Evolutionary conservation across 1,140 invertebrate genomes (phyloP).

Genomic region (Ruditapes philippinarum): DNA sequence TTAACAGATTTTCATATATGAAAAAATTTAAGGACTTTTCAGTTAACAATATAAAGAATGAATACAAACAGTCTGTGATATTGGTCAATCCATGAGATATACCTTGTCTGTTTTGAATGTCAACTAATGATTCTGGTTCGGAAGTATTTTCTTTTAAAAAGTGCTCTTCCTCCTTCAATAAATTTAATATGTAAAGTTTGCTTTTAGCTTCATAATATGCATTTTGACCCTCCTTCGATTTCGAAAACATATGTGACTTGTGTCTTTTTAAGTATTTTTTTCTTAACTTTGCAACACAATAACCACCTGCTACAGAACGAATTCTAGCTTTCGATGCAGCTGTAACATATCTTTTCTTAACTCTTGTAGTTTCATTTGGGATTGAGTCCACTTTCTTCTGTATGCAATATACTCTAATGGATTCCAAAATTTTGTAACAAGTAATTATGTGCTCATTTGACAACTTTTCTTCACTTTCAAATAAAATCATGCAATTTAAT

Average conservation of each 20-base stretch:
- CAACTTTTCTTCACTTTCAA: neutral
- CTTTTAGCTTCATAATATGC: conserved; percentile 6
- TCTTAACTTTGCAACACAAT: neutral
- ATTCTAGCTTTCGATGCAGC: conserved; percentile 33
- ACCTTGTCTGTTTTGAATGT: neutral
- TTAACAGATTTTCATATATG: neutral
- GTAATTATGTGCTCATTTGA: conserved; percentile 29
- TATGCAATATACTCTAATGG: neutral
- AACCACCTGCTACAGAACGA: conserved; percentile 6
- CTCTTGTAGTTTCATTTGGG: neutral
- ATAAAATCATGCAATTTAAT: neutral
- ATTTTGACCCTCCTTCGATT: neutral
- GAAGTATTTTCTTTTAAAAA: neutral
- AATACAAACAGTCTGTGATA: neutral
- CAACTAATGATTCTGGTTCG: neutral
- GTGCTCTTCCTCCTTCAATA: neutral
- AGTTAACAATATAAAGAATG: neutral
- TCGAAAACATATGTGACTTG: neutral
- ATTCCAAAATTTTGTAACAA: conserved; percentile 6
- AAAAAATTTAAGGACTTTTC: neutral
- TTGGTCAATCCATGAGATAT: neutral
- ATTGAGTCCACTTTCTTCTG: neutral
- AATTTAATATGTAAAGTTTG: neutral
- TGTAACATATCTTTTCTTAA: neutral
- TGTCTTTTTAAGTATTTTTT: neutral